Percentiles rank a stretch among this genome's conserved stretches.
phyloP scores from a whole-genome alignment of 2,888 invertebrate species.

The Cryptus armator region DNA sequence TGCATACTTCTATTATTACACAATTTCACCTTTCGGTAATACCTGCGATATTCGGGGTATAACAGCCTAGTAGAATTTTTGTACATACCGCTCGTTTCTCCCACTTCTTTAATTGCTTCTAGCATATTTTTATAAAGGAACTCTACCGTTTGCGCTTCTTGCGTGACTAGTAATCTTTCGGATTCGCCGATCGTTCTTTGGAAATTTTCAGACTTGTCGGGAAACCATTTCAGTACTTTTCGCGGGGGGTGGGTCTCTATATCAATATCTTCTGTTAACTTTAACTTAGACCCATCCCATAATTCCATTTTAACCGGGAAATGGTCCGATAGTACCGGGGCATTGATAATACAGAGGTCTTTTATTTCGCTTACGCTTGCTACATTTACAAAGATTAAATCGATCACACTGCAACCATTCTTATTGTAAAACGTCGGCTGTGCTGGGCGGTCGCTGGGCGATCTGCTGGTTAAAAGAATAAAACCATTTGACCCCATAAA shows the following conservation, averaged over 20 bases:
- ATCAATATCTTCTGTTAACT: not conserved
- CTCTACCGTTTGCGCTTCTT: not conserved
- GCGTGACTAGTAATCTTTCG: not conserved
- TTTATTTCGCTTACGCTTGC: too few relatives aligned
- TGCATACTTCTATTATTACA: too few relatives aligned
- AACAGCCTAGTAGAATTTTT: too few relatives aligned
- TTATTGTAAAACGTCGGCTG: too few relatives aligned
- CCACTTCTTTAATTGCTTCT: slow-evolving; percentile 21
- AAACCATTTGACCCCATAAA: not conserved
- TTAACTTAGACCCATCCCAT: not conserved
- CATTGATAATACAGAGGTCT: too few relatives aligned
- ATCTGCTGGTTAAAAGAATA: too few relatives aligned
- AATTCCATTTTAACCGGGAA: slow-evolving; percentile 1
- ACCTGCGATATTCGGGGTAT: too few relatives aligned
- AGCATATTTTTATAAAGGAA: not conserved
- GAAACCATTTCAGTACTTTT: slow-evolving; percentile 11
- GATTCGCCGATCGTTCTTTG: not conserved
- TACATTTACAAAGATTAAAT: too few relatives aligned
- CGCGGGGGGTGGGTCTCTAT: not conserved
- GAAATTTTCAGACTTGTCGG: not conserved
- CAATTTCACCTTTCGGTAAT: too few relatives aligned
- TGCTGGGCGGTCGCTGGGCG: too few relatives aligned
- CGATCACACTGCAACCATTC: too few relatives aligned
- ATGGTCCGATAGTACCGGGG: slow-evolving; percentile 29
- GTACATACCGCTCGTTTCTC: too few relatives aligned